phyloP scores from a whole-genome alignment of 1,140 invertebrate species.

The Drosophila willistoni region DNA sequence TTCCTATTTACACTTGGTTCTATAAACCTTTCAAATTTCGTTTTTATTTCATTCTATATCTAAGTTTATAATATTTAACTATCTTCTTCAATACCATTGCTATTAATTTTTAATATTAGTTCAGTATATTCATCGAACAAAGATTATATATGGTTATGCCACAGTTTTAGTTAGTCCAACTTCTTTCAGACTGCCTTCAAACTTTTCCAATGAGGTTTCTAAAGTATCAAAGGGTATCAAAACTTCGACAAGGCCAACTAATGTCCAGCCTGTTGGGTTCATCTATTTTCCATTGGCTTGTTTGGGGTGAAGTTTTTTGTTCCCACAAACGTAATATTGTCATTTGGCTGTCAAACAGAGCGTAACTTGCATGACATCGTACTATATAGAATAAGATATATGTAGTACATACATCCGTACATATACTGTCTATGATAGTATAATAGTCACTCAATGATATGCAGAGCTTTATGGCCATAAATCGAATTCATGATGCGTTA shows the following conservation, averaged over 20 bases:
- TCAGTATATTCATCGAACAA: too few relatives aligned
- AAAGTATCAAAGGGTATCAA: neutral
- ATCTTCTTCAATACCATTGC: too few relatives aligned
- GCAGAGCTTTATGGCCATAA: slow-evolving; percentile 51
- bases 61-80: too few relatives aligned
- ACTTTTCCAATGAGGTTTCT: too few relatives aligned
- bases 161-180: too few relatives aligned
- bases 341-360: slow-evolving; percentile 68
- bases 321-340: slow-evolving; percentile 39
- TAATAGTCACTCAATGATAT: slow-evolving; percentile 42
- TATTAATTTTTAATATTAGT: too few relatives aligned
- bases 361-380: slow-evolving; percentile 69
- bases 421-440: slow-evolving; percentile 7
- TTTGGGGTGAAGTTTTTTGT: slow-evolving; percentile 23
- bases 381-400: slow-evolving; percentile 10
- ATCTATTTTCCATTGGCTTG: slow-evolving; percentile 2
- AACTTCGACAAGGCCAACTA: slow-evolving; percentile 13
- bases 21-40: too few relatives aligned
- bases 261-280: neutral
- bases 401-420: slow-evolving; percentile 11
- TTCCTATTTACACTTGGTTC: too few relatives aligned
- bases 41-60: too few relatives aligned
- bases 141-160: too few relatives aligned
- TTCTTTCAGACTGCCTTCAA: too few relatives aligned
- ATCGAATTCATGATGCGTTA: slow-evolving; percentile 71